phyloP scores from a whole-genome alignment of 2,113 vertebrate species.

The Mobula birostris region DNA sequence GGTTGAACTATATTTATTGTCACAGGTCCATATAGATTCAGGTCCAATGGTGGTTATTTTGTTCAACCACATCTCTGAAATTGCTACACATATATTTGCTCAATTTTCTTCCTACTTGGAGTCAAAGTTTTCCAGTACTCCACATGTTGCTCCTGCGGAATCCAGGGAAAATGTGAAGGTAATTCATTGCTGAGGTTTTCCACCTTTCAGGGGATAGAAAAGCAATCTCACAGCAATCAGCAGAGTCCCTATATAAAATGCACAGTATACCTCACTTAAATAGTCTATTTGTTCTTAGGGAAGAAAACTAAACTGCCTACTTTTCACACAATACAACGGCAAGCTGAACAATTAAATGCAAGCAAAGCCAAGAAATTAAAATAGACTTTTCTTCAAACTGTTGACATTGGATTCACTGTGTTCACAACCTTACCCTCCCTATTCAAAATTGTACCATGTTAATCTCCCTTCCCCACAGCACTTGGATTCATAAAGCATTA shows the following conservation, averaged over 20 bases:
- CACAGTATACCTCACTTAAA: neutral
- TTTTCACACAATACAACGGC: neutral
- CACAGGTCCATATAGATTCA: neutral
- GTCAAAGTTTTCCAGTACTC: neutral
- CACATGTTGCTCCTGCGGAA: neutral
- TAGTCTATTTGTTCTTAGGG: too few relatives aligned
- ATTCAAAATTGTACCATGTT: neutral
- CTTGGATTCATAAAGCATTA: too few relatives aligned
- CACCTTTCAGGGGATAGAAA: neutral
- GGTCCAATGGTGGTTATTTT: neutral
- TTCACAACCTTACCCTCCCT: neutral
- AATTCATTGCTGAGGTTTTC: neutral
- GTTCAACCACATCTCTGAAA: neutral
- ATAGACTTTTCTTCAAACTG: neutral
- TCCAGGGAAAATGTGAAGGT: neutral
- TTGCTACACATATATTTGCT: neutral
- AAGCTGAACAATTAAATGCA: neutral
- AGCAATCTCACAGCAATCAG: neutral
- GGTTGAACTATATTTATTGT: neutral
- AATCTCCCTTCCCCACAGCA: neutral
- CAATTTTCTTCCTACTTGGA: neutral
- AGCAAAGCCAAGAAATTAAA: neutral
- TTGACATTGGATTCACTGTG: neutral
- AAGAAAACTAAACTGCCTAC: neutral
- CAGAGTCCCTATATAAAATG: neutral